Conservation (phyloP, 2,113 vertebrate species). For the Equus przewalskii region DNA sequence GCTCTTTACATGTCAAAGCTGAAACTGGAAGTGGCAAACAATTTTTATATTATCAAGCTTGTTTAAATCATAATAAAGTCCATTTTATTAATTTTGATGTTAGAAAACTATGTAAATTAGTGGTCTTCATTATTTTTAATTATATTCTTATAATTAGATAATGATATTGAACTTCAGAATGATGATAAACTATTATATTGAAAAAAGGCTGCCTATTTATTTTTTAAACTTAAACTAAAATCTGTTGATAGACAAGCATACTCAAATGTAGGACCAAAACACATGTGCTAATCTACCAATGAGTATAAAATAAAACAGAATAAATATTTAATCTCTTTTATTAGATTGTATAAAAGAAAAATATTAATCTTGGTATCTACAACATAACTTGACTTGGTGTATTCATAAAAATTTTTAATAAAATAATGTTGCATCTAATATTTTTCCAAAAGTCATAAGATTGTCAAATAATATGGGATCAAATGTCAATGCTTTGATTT, state of each 20-base stretch:
- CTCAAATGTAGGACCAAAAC: not conserved
- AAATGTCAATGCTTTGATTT: not conserved
- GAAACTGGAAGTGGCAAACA: not conserved
- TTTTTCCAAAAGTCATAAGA: not conserved
- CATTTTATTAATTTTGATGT: not conserved
- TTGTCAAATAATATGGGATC: not conserved
- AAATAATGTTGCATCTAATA: not conserved
- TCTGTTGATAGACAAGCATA: not conserved
- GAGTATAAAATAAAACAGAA: not conserved
- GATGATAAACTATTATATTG: not conserved
- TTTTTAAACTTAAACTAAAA: not conserved
- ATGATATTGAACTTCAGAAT: not conserved
- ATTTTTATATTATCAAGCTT: not conserved
- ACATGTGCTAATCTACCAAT: not conserved
- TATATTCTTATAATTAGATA: not conserved
- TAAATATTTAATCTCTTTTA: not conserved
- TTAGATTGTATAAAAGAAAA: not conserved
- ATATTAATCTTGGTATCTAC: not conserved
- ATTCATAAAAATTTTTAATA: not conserved
- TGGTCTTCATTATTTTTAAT: not conserved
- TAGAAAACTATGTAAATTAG: not conserved
- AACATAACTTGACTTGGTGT: not conserved
- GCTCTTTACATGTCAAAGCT: not conserved
- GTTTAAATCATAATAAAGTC: not conserved
- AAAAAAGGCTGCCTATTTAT: not conserved